Evolutionary conservation across 2,797 vertebrate genomes (phyloP), one percentile per base, ranked within the genome.

Genomic region (Echeneis naucrates): DNA sequence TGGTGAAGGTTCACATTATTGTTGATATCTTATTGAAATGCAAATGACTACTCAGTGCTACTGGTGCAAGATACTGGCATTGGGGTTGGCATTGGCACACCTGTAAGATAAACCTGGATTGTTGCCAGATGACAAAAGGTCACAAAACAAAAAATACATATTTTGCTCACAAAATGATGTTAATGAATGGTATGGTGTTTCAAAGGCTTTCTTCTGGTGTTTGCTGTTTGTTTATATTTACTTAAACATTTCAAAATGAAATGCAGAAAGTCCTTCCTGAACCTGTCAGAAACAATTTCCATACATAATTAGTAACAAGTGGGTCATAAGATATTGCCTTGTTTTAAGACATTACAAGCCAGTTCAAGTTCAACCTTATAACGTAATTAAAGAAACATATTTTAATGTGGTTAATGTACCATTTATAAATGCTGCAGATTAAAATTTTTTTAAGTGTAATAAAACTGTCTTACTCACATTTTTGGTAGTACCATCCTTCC

Each of bases 401-500:
- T 4, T 0, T 32, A 23, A 32, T 32, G 19, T 10, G 5, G 7
- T 26, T 5, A 3, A 21, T 10, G 38, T 4, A 2, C 6, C 30
- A 24, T 24, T 67, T 30, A 32, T 12, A 17, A 60, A 60, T 26
- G 21, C 27, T 21, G 27, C 7, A 35, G 2, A 52, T 32, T 45
- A 24, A 19, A 38, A 21, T 13, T 52, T 13, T 52, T 21, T 42
- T 30, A 59, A 67, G 17, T 16, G 16, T 21, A 32, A 26, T 40
- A 21, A 42, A 55, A 48, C 11, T 23, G 0, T 21, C 0, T 59
- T 27, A 85, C 93, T 92, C 65, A 94, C 93, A 77, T 84, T 85
- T 89, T 90, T 93, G 55, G 24, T 61, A 50, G 30, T 40, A 14
- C 33, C 42, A 32, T 89, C 84, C 57, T 85, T 88, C 9, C 19